Conservation (phyloP, 2,888 invertebrate species). For the Ophioninae sp. region DNA sequence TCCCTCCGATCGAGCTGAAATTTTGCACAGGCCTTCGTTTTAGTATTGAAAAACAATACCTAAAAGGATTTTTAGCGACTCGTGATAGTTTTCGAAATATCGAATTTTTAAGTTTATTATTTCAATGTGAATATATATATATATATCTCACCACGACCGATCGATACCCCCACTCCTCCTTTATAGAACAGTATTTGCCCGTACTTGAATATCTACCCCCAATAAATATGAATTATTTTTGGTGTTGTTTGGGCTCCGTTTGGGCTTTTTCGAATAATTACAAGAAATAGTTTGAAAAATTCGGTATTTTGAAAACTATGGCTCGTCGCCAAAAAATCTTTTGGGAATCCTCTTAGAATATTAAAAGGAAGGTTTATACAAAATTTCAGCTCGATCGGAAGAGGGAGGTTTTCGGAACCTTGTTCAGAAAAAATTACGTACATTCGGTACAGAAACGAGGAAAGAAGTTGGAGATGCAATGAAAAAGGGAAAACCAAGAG, state of each 20-base stretch:
- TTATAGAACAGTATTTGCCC: neutral
- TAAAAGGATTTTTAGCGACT: neutral
- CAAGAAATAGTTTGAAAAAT: neutral
- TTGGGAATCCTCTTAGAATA: neutral
- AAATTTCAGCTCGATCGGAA: conserved; percentile 1
- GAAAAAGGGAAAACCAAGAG: no score
- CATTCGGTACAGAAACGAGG: no score
- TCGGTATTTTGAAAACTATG: neutral
- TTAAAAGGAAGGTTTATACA: conserved; percentile 3
- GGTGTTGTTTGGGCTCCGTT: neutral
- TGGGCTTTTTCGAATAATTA: neutral
- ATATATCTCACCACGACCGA: neutral
- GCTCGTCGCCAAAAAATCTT: neutral
- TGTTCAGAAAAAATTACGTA: neutral
- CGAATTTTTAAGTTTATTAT: neutral
- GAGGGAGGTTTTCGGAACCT: neutral
- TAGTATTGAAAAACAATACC: neutral
- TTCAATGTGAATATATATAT: neutral
- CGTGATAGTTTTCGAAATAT: neutral
- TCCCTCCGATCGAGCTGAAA: neutral
- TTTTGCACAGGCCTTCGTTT: neutral
- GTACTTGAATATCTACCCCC: neutral
- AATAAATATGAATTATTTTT: neutral
- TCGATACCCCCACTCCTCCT: neutral
- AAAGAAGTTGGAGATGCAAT: no score